Evolutionary conservation across 2,113 vertebrate genomes (phyloP).

Genomic region (Fukomys damarensis): DNA sequence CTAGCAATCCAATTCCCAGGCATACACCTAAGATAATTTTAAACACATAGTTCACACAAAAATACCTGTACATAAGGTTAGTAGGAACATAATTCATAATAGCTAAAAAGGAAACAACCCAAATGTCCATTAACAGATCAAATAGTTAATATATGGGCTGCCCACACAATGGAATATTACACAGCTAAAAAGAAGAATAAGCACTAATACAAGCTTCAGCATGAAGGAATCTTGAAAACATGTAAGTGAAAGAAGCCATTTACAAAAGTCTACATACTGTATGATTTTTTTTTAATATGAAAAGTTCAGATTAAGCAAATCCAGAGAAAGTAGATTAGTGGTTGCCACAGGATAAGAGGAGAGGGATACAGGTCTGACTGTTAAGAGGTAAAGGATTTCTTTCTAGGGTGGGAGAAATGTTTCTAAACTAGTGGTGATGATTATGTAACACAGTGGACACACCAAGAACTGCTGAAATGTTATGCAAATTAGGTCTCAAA

Average conservation of each 20-base stretch:
- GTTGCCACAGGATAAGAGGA: neutral
- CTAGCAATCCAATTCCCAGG: neutral
- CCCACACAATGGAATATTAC: neutral
- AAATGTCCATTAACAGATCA: neutral
- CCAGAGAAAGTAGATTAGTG: neutral
- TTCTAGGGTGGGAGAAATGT: neutral
- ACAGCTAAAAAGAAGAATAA: neutral
- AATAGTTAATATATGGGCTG: neutral
- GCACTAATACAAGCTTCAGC: neutral
- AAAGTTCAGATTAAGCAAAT: conserved; percentile 7
- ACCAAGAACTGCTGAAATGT: neutral
- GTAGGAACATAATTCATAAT: neutral
- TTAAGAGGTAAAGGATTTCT: neutral
- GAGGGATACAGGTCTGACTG: neutral
- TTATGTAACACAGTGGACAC: neutral
- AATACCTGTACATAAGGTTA: neutral
- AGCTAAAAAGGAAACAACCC: neutral
- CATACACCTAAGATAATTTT: neutral
- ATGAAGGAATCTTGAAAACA: neutral
- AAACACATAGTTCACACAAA: neutral
- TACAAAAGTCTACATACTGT: neutral
- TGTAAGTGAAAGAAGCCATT: neutral
- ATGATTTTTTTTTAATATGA: neutral
- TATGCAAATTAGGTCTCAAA: conserved; percentile 30
- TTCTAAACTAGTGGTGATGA: neutral